Evolutionary conservation across 2,797 vertebrate species (phyloP).

Genomic region (Chelidonichthys spinosus): DNA sequence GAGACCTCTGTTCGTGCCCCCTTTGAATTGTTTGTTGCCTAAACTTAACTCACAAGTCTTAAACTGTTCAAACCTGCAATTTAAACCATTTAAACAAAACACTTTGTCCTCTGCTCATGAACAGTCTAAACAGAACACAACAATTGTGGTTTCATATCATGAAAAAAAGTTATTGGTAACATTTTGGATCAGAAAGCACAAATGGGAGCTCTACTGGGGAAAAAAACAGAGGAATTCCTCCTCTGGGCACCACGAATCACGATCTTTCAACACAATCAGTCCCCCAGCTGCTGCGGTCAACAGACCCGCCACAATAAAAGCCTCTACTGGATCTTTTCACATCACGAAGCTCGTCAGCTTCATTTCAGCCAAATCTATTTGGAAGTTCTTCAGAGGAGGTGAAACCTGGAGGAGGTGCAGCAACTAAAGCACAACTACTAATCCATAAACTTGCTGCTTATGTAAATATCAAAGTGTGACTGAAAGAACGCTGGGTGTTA

Average conservation of each 20-base stretch:
- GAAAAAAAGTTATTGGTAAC: background rate
- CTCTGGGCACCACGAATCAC: background rate
- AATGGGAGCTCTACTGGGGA: too few species aligned
- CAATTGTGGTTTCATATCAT: background rate
- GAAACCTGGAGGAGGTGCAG: conserved; percentile 35
- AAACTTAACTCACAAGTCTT: too few species aligned
- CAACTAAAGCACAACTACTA: conserved; percentile 19
- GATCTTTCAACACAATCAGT: background rate
- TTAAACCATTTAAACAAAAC: too few species aligned
- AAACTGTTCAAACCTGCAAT: too few species aligned
- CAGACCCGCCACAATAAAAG: background rate
- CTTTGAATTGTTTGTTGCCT: too few species aligned
- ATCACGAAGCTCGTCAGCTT: background rate
- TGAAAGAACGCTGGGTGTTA: conserved; percentile 30
- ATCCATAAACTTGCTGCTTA: conserved; percentile 25
- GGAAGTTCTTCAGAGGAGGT: conserved; percentile 18
- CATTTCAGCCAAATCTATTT: conserved; percentile 5
- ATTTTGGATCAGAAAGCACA: too few species aligned
- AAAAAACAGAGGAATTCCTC: background rate
- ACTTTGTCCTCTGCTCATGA: too few species aligned
- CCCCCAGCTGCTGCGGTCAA: background rate
- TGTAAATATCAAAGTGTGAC: conserved; percentile 47
- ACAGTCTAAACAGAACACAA: too few species aligned
- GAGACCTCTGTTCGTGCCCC: too few species aligned
- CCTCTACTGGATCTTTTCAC: conserved; percentile 14